Percentiles rank a stretch among this genome's conserved stretches.
Conservation (phyloP, 2,888 invertebrate genomes). For the Corythucha ciliata region DNA sequence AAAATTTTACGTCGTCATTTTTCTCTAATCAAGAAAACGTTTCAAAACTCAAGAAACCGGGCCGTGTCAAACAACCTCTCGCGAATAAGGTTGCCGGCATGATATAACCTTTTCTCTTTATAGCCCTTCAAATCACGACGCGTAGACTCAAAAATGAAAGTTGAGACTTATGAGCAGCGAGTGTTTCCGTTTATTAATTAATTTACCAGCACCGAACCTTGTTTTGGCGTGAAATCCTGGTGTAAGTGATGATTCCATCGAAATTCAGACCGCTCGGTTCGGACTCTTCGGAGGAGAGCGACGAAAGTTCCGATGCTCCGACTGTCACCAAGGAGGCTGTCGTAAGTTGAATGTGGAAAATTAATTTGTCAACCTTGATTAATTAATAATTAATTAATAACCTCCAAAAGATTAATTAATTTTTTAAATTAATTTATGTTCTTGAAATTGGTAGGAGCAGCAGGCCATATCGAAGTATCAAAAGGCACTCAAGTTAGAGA, state of each 20-base stretch:
- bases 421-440: background rate
- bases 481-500: conserved; percentile 61
- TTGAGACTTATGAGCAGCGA: too few relatives aligned
- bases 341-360: conserved; percentile 42
- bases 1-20: too few relatives aligned
- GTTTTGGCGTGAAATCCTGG: too few relatives aligned
- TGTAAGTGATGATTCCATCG: conserved; percentile 30
- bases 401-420: background rate
- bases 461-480: conserved; percentile 71
- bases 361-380: background rate
- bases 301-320: conserved; percentile 37
- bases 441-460: conserved; percentile 52
- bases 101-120: too few relatives aligned
- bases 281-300: conserved; percentile 44
- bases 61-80: too few relatives aligned
- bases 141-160: too few relatives aligned
- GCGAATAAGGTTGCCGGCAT: too few relatives aligned
- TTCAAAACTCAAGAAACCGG: too few relatives aligned
- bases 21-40: too few relatives aligned
- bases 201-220: too few relatives aligned
- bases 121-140: too few relatives aligned
- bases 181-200: too few relatives aligned
- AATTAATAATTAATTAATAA: background rate
- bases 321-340: conserved; percentile 51
- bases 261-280: conserved; percentile 52